phyloP scores from a whole-genome alignment of 2,797 vertebrate genomes.

The Pantherophis vulpinus region DNA sequence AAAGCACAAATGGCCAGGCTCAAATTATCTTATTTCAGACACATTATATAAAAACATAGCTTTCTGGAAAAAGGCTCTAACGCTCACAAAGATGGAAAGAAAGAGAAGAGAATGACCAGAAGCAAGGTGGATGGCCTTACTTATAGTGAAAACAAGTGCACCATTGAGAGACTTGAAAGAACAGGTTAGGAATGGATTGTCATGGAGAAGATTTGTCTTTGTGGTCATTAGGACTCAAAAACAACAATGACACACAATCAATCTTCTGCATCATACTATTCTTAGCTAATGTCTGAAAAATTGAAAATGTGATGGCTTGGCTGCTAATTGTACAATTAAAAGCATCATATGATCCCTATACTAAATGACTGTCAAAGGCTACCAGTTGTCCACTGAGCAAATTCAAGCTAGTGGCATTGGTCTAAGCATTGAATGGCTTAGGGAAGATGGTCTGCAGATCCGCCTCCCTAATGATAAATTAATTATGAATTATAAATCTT shows the following conservation, averaged over 20 bases:
- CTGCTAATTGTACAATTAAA: not conserved
- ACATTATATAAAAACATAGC: not conserved
- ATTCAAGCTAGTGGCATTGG: not conserved
- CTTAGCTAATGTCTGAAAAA: not conserved
- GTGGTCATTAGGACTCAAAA: not conserved
- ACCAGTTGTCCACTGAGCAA: not conserved
- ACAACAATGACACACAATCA: not conserved
- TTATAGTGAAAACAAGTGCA: not conserved
- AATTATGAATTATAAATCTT: not conserved
- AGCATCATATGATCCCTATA: not conserved
- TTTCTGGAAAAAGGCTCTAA: not conserved
- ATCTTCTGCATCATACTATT: not conserved
- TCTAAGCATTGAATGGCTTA: not conserved
- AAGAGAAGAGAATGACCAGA: not conserved
- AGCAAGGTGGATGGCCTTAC: not conserved
- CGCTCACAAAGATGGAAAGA: not conserved
- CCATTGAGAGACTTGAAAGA: not conserved
- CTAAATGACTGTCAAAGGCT: not conserved
- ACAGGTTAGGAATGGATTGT: not conserved
- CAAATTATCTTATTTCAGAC: no score
- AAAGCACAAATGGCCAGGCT: no score
- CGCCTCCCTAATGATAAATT: not conserved
- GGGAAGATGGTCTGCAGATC: not conserved
- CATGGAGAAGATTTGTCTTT: not conserved
- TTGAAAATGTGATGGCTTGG: not conserved